Evolutionary conservation across 2,888 invertebrate species (phyloP), one percentile per base, ranked within the genome.

Genomic region (Heliconius charithonia): DNA sequence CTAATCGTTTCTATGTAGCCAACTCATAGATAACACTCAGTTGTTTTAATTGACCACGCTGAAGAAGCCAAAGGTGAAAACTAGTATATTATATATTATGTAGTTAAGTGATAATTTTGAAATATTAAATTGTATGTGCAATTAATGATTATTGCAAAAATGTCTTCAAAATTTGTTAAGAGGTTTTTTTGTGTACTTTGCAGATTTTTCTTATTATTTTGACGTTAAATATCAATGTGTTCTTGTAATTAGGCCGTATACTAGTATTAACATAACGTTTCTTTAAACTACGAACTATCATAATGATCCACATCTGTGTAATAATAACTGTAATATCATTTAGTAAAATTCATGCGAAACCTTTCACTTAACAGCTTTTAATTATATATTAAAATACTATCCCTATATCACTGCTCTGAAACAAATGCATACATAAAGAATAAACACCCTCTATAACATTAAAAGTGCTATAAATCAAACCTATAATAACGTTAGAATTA

Each of bases 401-500:
- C 67, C 41, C 32, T 69, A 6, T 37, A 29, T 59, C 56, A 56
- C 32, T 73, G 66, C 74, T 74, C 62, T 32, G 22, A 45, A 67
- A 67, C 73, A 73, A 76, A 67, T 32, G 25, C 27, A 66, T 45
- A 67, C 72, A 73, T 65, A 76, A 81, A 76, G 72, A 81, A 51
- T 75, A 75, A 81, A 77, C 78, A 73, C 76, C 79, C 69, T 73
- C 76, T 79, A 76, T 78, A 76, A 80, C 81, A 67, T 80, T 81
- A 80, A 80, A 76, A 80, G 73, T 79, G 66, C 77, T 66, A 82
- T 84, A 85, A 85, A 85, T 84, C 83, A 83, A 79, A 80, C 79
- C 83, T 83, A 83, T 82, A 82, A 78, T 78, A 79, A 77, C 75
- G 77, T 77, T 80, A 80, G 80, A 80, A 81, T 77, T 82, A 82